Evolutionary conservation across 2,797 vertebrate genomes (phyloP).

Genomic region (Choloepus didactylus): DNA sequence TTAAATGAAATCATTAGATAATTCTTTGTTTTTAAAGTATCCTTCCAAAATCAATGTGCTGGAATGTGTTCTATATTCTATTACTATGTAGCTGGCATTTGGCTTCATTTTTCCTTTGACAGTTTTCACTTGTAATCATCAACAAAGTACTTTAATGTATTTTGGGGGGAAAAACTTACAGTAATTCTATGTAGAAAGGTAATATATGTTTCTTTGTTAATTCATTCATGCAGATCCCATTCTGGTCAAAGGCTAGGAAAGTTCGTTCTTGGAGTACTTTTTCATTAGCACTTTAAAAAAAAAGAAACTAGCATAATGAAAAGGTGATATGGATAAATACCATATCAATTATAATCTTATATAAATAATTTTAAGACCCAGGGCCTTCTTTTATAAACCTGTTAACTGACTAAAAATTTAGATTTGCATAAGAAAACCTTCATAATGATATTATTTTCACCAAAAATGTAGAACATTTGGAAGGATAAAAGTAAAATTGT

Average conservation of each 20-base stretch:
- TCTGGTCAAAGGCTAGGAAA: conserved; percentile 80
- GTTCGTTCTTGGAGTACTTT: conserved; percentile 68
- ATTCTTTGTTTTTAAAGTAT: conserved; percentile 59
- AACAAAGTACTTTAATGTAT: conserved; percentile 81
- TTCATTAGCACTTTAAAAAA: conserved; percentile 65
- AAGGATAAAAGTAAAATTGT: not conserved
- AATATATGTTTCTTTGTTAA: conserved; percentile 73
- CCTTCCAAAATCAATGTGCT: conserved; percentile 49
- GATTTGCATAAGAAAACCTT: conserved; percentile 67
- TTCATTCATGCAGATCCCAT: conserved; percentile 45
- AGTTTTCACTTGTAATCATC: conserved; percentile 76
- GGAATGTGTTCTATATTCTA: not conserved
- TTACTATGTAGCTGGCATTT: conserved; percentile 55
- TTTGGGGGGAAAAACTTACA: conserved; percentile 80
- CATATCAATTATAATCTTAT: conserved; percentile 66
- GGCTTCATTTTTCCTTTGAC: conserved; percentile 51
- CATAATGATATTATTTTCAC: not conserved
- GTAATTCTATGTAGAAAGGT: conserved; percentile 78
- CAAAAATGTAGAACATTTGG: not conserved
- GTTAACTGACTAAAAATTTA: conserved; percentile 44
- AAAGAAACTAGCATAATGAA: conserved; percentile 72
- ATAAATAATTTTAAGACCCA: conserved; percentile 58
- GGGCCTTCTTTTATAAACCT: conserved; percentile 20
- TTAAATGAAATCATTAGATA: conserved; percentile 29
- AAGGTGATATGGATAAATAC: conserved; percentile 76